Evolutionary conservation across 2,797 vertebrate species (phyloP).

Genomic region (Phyllotis vaccarum): DNA sequence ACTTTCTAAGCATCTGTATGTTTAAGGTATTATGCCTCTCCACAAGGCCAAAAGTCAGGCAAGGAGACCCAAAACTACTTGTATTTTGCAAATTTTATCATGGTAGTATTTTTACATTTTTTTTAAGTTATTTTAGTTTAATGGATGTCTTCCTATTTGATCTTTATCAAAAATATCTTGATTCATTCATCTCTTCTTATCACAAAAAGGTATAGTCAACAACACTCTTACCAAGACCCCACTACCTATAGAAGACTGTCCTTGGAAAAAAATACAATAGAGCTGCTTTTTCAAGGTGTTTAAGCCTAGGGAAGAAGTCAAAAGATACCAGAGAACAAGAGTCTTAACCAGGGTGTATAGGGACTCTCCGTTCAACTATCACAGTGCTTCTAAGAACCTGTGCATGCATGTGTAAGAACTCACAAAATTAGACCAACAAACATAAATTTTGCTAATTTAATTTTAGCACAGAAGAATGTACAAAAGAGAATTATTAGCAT

Average conservation of each 20-base stretch:
- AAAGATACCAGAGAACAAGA: not conserved
- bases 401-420: not conserved
- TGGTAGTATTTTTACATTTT: not conserved
- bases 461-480: not conserved
- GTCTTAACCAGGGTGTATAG: not conserved
- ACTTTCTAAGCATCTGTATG: slow-evolving; percentile 16
- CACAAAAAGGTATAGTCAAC: slow-evolving; percentile 32
- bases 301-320: not conserved
- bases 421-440: not conserved
- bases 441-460: not conserved
- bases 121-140: slow-evolving; percentile 45
- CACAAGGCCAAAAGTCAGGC: slow-evolving; percentile 27
- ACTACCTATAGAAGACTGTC: not conserved
- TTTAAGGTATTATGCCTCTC: not conserved
- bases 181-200: slow-evolving; percentile 8
- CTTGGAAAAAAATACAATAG: not conserved
- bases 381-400: not conserved
- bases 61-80: not conserved
- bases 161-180: slow-evolving; percentile 52
- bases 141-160: not conserved
- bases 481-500: not conserved
- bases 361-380: not conserved
- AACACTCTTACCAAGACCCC: not conserved
- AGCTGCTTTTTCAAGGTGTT: not conserved
- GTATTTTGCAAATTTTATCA: slow-evolving; percentile 48